Evolutionary conservation across 2,113 vertebrate genomes (phyloP).

Genomic region (Xenopus tropicalis): DNA sequence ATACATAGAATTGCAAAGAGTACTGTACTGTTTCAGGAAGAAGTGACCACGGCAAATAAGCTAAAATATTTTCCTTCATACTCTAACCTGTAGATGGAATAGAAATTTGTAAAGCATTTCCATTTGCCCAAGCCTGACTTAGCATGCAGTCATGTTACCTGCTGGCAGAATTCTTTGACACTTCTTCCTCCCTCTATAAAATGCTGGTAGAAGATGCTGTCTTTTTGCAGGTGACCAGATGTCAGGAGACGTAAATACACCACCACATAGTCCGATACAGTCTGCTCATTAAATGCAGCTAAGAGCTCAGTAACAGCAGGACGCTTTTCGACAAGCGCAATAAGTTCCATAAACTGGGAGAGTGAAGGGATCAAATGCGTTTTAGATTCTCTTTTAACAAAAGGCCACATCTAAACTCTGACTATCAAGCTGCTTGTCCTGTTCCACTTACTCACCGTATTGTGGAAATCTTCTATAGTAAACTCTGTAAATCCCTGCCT

Average conservation of each 20-base stretch:
- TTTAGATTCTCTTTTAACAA: background rate
- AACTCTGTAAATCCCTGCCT: slow-evolving; percentile 90
- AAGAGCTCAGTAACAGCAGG: slow-evolving; percentile 75
- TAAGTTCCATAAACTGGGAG: slow-evolving; percentile 87
- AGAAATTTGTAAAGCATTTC: no score
- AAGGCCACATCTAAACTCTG: background rate
- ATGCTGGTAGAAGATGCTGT: slow-evolving; percentile 87
- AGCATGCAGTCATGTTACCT: slow-evolving; percentile 60
- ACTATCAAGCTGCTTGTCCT: background rate
- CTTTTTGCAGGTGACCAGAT: slow-evolving; percentile 86
- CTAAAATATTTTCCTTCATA: no score
- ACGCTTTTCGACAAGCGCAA: slow-evolving; percentile 85
- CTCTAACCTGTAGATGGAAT: no score
- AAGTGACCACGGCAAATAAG: no score
- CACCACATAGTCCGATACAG: slow-evolving; percentile 88
- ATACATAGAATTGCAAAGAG: no score
- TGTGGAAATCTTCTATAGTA: slow-evolving; percentile 93
- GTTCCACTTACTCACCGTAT: slow-evolving; percentile 72
- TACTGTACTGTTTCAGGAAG: no score
- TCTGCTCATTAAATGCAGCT: slow-evolving; percentile 89
- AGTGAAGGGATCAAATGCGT: background rate
- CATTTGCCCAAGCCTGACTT: no score
- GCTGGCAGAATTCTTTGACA: slow-evolving; percentile 89
- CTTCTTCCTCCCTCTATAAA: slow-evolving; percentile 92
- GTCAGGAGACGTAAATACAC: slow-evolving; percentile 92